Conservation (phyloP, 37 sponge, comb jelly and placozoan genomes). For the Crambe crambe region DNA sequence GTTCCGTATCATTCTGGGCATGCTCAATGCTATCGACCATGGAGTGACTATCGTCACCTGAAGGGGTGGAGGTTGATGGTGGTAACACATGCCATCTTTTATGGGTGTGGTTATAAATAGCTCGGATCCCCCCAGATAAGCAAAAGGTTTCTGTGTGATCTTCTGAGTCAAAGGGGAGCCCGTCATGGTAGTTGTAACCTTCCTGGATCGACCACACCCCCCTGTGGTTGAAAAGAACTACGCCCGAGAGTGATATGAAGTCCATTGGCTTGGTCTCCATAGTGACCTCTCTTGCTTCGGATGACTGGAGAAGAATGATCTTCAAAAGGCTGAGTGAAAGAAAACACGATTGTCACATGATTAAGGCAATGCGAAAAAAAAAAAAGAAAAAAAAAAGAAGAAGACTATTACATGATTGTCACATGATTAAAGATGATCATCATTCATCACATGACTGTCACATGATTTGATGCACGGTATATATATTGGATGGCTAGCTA, state of each 20-base stretch:
- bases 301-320: constrained; percentile 38
- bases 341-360: too few species aligned
- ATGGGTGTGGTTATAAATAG: constrained; percentile 62
- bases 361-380: too few species aligned
- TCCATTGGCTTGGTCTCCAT: constrained; percentile 38
- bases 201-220: constrained; percentile 60
- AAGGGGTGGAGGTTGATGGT: constrained; percentile 13
- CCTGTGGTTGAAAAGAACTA: constrained; percentile 34
- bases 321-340: constrained; percentile 27
- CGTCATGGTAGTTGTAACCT: constrained; percentile 50
- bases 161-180: constrained; percentile 14
- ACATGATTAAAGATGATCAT: too few species aligned
- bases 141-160: constrained; percentile 61
- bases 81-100: constrained; percentile 79
- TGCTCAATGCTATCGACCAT: constrained; percentile 13
- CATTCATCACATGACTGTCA: too few species aligned
- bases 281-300: neutral
- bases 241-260: constrained; percentile 75
- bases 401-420: too few species aligned
- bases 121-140: constrained; percentile 68
- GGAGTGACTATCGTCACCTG: neutral
- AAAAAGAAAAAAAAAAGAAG: too few species aligned
- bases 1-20: neutral
- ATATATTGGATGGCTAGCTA: too few species aligned
- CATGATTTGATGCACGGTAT: too few species aligned